Evolutionary conservation across 2,888 invertebrate genomes (phyloP).

Genomic region (Eupithecia dodoneata): DNA sequence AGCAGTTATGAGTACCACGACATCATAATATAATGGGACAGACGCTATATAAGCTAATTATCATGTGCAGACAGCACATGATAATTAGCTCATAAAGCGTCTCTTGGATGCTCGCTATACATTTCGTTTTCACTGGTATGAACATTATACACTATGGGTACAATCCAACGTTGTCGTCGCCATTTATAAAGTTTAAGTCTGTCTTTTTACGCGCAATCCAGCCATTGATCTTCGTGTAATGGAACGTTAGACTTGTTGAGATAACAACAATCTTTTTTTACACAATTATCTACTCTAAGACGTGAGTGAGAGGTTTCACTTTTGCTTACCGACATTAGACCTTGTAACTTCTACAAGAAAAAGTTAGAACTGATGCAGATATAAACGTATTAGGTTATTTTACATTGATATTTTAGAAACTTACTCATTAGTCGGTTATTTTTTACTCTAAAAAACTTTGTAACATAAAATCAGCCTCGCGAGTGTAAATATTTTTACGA

Average conservation of each 20-base stretch:
- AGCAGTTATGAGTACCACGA: too few species aligned
- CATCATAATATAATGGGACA: too few species aligned
- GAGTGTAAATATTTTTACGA: neutral
- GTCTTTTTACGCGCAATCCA: neutral
- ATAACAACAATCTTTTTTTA: neutral
- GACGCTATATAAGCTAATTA: too few species aligned
- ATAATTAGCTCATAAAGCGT: too few species aligned
- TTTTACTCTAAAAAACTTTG: neutral
- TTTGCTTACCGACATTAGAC: conserved; percentile 45
- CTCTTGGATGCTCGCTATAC: too few species aligned
- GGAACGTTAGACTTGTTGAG: conserved; percentile 28
- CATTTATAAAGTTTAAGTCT: neutral
- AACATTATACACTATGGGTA: too few species aligned
- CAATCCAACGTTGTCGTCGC: too few species aligned
- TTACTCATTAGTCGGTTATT: neutral
- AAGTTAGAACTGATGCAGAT: conserved; percentile 61
- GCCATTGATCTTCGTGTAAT: conserved; percentile 20
- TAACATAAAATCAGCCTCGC: neutral
- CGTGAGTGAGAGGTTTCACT: neutral
- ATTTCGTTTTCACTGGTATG: too few species aligned
- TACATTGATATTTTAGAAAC: conserved; percentile 49
- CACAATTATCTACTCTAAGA: conserved; percentile 18
- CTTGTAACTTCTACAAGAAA: conserved; percentile 64
- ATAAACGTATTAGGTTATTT: conserved; percentile 68
- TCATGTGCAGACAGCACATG: too few species aligned